Evolutionary conservation across 1,140 invertebrate genomes (phyloP).

Genomic region (Macrosteles quadrilineatus): DNA sequence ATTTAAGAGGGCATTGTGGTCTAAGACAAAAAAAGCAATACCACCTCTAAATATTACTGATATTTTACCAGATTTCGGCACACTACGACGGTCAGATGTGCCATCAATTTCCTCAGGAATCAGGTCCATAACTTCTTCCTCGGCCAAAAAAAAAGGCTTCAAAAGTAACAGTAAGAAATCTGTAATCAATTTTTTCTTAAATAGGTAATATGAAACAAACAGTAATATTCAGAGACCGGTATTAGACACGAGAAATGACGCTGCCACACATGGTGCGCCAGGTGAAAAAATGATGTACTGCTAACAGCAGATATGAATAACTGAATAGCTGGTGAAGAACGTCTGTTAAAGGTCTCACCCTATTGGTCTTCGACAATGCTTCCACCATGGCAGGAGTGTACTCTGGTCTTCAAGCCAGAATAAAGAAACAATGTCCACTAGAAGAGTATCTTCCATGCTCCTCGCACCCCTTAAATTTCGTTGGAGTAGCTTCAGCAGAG

Average conservation of each 20-base stretch:
- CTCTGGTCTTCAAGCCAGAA: conserved; percentile 43
- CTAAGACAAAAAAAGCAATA: too few species aligned
- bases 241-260: neutral
- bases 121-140: neutral
- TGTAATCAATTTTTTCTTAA: neutral
- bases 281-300: neutral
- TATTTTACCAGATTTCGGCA: neutral
- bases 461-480: conserved; percentile 45
- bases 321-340: neutral
- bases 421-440: conserved; percentile 41
- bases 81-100: neutral
- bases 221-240: neutral
- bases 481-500: conserved; percentile 43
- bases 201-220: neutral
- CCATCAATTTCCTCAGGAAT: neutral
- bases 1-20: too few species aligned
- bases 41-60: too few species aligned
- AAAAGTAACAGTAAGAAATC: too few species aligned
- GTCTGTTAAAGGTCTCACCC: conserved; percentile 35
- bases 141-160: too few species aligned
- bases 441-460: conserved; percentile 42
- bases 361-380: conserved; percentile 43
- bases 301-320: neutral
- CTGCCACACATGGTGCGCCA: neutral
- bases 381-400: conserved; percentile 41